Conservation (phyloP, 2,888 invertebrate genomes). For the Trissolcus brochymenae region DNA sequence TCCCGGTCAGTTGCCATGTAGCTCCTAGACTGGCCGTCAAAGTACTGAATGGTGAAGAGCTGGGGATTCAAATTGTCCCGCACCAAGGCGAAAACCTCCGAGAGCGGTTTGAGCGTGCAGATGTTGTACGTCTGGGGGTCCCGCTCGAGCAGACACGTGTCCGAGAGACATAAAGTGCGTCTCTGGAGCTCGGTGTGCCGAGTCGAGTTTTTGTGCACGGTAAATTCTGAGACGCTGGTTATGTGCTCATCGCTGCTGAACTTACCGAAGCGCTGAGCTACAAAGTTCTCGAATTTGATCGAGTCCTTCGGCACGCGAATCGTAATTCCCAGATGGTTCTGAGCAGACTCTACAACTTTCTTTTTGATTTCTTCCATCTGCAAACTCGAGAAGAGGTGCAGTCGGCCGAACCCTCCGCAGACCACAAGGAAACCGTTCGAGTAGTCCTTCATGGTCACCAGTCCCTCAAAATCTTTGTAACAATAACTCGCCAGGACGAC, state of each 20-base stretch:
- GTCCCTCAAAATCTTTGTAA: constrained; percentile 90
- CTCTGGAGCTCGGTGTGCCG: constrained; percentile 90
- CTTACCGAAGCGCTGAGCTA: constrained; percentile 92
- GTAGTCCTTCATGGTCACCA: constrained; percentile 89
- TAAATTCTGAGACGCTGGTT: constrained; percentile 97
- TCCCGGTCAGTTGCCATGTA: constrained; percentile 97
- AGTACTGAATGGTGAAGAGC: constrained; percentile 94
- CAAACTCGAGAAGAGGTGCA: constrained; percentile 92
- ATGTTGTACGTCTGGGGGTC: constrained; percentile 98
- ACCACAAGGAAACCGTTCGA: constrained; percentile 95
- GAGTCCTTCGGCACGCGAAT: constrained; percentile 90
- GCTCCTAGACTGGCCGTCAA: constrained; percentile 90
- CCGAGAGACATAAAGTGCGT: constrained; percentile 94
- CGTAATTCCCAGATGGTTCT: constrained; percentile 86
- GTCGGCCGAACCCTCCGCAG: constrained; percentile 91
- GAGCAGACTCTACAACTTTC: constrained; percentile 90
- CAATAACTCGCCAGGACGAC: constrained; percentile 88
- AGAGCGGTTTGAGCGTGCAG: constrained; percentile 88
- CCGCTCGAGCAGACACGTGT: constrained; percentile 95
- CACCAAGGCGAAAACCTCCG: constrained; percentile 93
- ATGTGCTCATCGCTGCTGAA: constrained; percentile 94
- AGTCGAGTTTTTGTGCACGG: constrained; percentile 92
- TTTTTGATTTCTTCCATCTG: constrained; percentile 92
- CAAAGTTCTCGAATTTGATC: constrained; percentile 91
- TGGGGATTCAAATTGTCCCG: constrained; percentile 94